Evolutionary conservation across 2,797 vertebrate species (phyloP).

Genomic region (Limosa lapponica): DNA sequence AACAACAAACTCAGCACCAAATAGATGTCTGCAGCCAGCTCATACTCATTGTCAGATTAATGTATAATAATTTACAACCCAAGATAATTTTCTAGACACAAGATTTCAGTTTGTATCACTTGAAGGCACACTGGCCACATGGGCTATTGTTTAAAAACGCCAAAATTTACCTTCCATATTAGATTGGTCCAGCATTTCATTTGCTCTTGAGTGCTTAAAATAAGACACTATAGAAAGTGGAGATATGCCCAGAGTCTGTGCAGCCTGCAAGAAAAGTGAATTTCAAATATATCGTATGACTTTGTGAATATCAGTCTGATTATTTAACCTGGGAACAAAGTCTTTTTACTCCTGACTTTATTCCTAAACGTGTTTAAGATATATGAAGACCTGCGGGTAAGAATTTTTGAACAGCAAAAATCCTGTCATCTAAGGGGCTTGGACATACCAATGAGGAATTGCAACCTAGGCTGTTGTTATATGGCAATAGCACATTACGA

Average conservation of each 20-base stretch:
- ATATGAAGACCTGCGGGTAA: not conserved
- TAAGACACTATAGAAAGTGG: not conserved
- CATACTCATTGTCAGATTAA: not conserved
- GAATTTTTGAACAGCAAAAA: not conserved
- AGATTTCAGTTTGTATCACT: not conserved
- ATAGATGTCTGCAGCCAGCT: not conserved
- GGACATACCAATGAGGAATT: not conserved
- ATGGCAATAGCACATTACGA: not conserved
- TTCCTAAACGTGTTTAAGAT: not conserved
- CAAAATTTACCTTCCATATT: not conserved
- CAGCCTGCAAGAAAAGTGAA: not conserved
- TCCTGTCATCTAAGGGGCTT: not conserved
- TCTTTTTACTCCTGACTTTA: not conserved
- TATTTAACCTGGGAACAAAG: not conserved
- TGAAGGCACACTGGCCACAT: not conserved
- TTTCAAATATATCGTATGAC: not conserved
- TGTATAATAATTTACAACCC: not conserved
- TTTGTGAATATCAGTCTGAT: not conserved
- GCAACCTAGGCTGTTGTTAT: not conserved
- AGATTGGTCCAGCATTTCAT: not conserved
- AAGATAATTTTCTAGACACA: not conserved
- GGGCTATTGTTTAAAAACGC: not conserved
- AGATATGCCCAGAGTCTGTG: not conserved
- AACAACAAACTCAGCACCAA: not conserved
- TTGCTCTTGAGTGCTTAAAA: not conserved